These are phyloP conservation scores for Apostichopus californicus DNA, from an alignment of 35 echinoderm and acorn worm species.

Conservation along the genomic window DNA sequence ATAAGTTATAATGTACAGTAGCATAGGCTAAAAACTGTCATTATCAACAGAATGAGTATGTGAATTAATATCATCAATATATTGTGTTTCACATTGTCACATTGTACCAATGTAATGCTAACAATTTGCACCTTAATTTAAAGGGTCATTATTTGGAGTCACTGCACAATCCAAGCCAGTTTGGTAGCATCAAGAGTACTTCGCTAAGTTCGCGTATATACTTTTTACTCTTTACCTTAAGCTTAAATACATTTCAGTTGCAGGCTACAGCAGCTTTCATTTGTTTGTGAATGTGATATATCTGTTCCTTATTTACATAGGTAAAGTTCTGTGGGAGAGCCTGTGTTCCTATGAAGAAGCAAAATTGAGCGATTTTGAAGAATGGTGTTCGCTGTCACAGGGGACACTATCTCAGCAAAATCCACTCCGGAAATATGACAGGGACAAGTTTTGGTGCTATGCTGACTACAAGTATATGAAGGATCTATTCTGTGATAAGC, in stretches of 20 bases:
- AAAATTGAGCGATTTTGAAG: conserved; percentile 66
- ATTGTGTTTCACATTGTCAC: too few relatives aligned
- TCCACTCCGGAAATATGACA: conserved; percentile 62
- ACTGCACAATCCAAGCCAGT: not conserved
- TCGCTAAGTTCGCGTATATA: not conserved
- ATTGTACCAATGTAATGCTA: too few relatives aligned
- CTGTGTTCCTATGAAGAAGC: conserved; percentile 73
- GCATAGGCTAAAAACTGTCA: too few relatives aligned
- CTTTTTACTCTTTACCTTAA: not conserved
- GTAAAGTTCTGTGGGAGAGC: conserved; percentile 55
- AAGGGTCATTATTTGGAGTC: not conserved
- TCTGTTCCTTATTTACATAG: not conserved
- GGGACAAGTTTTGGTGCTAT: conserved; percentile 82
- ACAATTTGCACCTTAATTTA: too few relatives aligned
- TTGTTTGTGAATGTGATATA: not conserved
- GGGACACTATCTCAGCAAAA: conserved; percentile 24
- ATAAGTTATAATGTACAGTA: too few relatives aligned
- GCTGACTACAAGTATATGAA: conserved; percentile 94
- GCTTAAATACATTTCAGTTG: not conserved
- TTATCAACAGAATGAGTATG: too few relatives aligned
- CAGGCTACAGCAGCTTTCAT: not conserved
- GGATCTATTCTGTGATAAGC: conserved; percentile 63
- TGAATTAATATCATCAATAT: too few relatives aligned
- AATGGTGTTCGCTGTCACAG: conserved; percentile 43
- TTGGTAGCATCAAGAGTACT: not conserved